Base-by-base conservation (phyloP, 2,888 invertebrate genomes). In the Hydrotaea diabolus region DNA sequence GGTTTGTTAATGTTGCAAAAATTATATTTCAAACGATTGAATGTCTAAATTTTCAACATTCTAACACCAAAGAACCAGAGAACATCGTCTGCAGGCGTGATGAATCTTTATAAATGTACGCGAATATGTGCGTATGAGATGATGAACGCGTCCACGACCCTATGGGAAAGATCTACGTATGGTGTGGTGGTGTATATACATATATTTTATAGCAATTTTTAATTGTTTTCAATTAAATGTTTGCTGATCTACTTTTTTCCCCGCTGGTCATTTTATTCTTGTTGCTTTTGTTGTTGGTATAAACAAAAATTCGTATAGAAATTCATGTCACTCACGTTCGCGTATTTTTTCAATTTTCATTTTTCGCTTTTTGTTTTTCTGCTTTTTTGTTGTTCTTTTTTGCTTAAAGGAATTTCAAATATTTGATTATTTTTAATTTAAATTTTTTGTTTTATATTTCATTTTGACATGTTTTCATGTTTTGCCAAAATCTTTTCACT, bases 391-490 rank as follows among this genome's bases (percentile, higher is more conserved):
- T 36, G 64, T 36, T 64, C 2, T 43, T 5, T 64, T 66, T 66
- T 21, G 19, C 39, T 0, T 21, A 39, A 74, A 74, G 57, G 73
- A 74, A 74, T 74, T 74, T 74, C 19, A 74, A 74, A 74, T 74
- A 74, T 74, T 74, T 74, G 57, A 43, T 59, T 74, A 74, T 74
- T 74, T 57, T 26, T 43, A 64, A 19, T 17, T 36, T 66, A 43
- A 43, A 8, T 66, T 66, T 17, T 39, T 39, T 43, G 21, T 19
- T 66, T 3, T 64, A 9, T 43, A 43, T 74, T 39, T 74, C 21
- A 21, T 57, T 74, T 59, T 74, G 57, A 57, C 73, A 74, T 43
- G 43, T 74, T 74, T 74, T 74, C n/a, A 53, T 53, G 71, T 53
- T 53, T 53, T 71, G 71, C 53, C 71, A 71, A 71, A 53, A 71